phyloP scores from a whole-genome alignment of 2,888 invertebrate species.

The Agrotis puta region DNA sequence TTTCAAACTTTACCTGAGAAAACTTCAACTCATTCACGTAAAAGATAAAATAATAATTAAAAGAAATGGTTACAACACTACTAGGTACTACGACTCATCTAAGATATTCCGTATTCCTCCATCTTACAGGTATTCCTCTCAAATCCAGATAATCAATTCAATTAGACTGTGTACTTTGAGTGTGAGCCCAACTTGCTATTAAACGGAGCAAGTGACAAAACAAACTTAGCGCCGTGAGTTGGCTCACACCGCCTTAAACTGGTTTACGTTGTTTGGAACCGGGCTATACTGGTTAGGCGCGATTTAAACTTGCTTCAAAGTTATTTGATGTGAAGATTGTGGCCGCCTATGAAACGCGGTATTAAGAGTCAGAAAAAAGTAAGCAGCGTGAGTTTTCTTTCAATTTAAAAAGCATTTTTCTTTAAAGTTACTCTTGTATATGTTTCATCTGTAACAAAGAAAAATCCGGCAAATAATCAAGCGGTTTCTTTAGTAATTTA shows the following conservation, averaged over 20 bases:
- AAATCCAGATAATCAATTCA: slow-evolving; percentile 63
- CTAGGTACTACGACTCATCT: too few relatives aligned
- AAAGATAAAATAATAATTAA: not conserved
- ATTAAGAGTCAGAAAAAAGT: not conserved
- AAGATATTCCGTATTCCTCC: not conserved
- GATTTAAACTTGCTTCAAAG: slow-evolving; percentile 55
- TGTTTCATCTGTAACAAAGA: not conserved
- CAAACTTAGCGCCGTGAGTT: slow-evolving; percentile 61
- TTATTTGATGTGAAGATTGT: slow-evolving; percentile 44
- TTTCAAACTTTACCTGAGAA: too few relatives aligned
- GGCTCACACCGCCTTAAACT: slow-evolving; percentile 62
- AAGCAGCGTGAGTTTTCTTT: not conserved
- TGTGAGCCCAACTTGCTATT: slow-evolving; percentile 61
- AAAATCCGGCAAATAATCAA: not conserved
- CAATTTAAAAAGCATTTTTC: not conserved
- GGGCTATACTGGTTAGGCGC: slow-evolving; percentile 55
- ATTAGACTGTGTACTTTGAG: slow-evolving; percentile 61
- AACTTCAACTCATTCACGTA: not conserved
- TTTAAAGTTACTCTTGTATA: not conserved
- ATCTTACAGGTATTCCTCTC: slow-evolving; percentile 42
- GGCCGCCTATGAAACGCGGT: slow-evolving; percentile 8
- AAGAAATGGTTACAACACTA: too few relatives aligned
- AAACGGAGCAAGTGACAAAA: slow-evolving; percentile 67
- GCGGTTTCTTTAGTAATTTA: not conserved
- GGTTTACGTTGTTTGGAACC: slow-evolving; percentile 64